These are phyloP conservation scores for Epinephelus coioides DNA, from an alignment of 2,797 vertebrate genomes.

Conservation along the genomic window DNA sequence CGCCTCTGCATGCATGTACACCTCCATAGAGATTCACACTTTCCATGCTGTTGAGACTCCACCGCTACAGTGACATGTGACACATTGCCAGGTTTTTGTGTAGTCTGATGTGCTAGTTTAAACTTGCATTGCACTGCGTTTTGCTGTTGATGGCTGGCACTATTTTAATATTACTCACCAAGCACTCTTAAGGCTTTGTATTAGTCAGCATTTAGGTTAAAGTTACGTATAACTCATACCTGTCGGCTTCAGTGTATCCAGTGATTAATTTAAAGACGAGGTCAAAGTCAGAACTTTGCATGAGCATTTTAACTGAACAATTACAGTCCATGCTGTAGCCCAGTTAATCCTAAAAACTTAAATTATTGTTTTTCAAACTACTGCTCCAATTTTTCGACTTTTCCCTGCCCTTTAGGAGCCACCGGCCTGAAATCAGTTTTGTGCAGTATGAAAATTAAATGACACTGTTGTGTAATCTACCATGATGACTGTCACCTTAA, in stretches of 20 bases:
- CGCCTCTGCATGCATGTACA: constrained; percentile 55
- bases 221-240: not conserved
- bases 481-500: not conserved
- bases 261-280: not conserved
- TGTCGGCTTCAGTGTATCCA: not conserved
- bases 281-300: not conserved
- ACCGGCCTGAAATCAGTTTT: not conserved
- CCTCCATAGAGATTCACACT: constrained; percentile 76
- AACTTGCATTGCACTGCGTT: not conserved
- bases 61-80: not conserved
- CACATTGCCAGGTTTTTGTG: constrained; percentile 12
- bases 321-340: not conserved
- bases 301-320: not conserved
- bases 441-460: not conserved
- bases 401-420: not conserved
- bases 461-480: not conserved
- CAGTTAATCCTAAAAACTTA: not conserved
- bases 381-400: not conserved
- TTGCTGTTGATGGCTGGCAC: not conserved
- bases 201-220: constrained; percentile 9
- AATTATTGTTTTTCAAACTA: not conserved
- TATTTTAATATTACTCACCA: constrained; percentile 23
- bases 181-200: not conserved
- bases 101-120: not conserved
- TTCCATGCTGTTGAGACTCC: constrained; percentile 70